These are phyloP conservation scores for Baronia brevicornis DNA, from an alignment of 2,888 invertebrate species.

Conservation along the genomic window DNA sequence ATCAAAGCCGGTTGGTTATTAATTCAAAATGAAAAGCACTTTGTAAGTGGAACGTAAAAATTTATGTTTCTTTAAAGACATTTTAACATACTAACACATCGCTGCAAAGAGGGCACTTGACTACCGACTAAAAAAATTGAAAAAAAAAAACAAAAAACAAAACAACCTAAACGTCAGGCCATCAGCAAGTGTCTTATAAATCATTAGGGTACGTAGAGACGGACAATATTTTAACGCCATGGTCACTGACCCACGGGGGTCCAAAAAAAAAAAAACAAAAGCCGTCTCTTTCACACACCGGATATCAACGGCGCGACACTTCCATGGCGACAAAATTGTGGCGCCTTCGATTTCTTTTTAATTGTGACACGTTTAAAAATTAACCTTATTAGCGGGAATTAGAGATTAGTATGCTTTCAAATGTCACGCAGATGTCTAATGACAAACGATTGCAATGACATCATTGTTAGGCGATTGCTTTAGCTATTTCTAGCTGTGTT, in stretches of 20 bases:
- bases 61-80: no score
- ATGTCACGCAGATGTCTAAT: slow-evolving; percentile 9
- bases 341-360: slow-evolving; percentile 46
- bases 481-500: slow-evolving; percentile 2
- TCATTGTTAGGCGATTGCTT: slow-evolving; percentile 21
- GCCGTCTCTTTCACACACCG: slow-evolving; percentile 39
- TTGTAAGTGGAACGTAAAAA: no score
- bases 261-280: slow-evolving; percentile 28
- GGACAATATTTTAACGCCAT: slow-evolving; percentile 46
- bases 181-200: slow-evolving; percentile 39
- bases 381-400: neutral
- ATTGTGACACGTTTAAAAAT: slow-evolving; percentile 3
- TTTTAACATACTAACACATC: no score
- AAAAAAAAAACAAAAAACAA: no score
- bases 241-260: slow-evolving; percentile 48
- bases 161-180: slow-evolving; percentile 29
- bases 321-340: slow-evolving; percentile 59
- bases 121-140: no score
- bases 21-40: no score
- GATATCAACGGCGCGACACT: slow-evolving; percentile 62
- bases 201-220: slow-evolving; percentile 44
- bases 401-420: slow-evolving; percentile 1
- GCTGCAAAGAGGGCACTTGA: no score
- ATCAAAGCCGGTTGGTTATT: no score
- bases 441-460: slow-evolving; percentile 24